These are phyloP conservation scores for Rhagonycha fulva DNA, from an alignment of 2,888 invertebrate genomes.

Conservation along the genomic window DNA sequence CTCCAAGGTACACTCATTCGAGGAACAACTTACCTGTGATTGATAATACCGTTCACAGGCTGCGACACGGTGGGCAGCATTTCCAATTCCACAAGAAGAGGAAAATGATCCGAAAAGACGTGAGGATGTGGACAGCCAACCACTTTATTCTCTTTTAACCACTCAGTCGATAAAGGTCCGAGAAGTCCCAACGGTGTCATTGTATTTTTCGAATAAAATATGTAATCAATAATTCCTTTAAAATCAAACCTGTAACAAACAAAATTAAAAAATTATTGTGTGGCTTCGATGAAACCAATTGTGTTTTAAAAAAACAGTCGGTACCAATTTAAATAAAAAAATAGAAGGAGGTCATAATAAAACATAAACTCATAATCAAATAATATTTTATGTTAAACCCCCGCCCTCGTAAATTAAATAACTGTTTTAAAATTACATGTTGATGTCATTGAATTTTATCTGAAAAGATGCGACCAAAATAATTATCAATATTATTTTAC, in stretches of 20 bases:
- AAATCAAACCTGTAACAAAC: conserved; percentile 86
- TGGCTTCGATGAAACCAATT: neutral
- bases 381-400: too few relatives aligned
- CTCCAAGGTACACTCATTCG: neutral
- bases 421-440: too few relatives aligned
- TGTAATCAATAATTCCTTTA: conserved; percentile 99
- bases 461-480: too few relatives aligned
- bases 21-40: conserved; percentile 70
- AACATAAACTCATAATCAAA: too few relatives aligned
- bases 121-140: conserved; percentile 98
- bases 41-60: conserved; percentile 78
- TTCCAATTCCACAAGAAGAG: conserved; percentile 87
- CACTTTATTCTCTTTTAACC: conserved; percentile 95
- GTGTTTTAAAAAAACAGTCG: neutral
- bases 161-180: conserved; percentile 91
- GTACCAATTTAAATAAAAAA: neutral
- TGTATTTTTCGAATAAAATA: conserved; percentile 95
- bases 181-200: conserved; percentile 94
- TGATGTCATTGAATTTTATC: too few relatives aligned
- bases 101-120: conserved; percentile 96
- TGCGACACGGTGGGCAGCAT: conserved; percentile 78
- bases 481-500: too few relatives aligned
- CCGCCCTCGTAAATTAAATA: too few relatives aligned
- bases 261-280: conserved; percentile 7
- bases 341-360: neutral